Base-by-base conservation (phyloP, 2,113 vertebrate genomes). In the Rhizomys pruinosus region DNA sequence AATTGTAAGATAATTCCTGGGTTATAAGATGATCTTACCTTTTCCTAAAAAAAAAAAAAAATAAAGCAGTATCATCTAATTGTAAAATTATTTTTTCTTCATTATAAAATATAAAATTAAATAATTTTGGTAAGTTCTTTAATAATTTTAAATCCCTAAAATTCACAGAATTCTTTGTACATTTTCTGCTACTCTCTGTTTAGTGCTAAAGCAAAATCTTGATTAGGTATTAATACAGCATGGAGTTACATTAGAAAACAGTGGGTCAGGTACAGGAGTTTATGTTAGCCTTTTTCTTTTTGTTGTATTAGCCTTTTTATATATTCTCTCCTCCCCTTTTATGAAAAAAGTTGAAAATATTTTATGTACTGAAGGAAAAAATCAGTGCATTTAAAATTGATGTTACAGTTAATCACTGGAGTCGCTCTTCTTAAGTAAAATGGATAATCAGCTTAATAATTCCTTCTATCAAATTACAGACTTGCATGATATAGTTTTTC, bases 51-150 rank as follows among this genome's bases (percentile, higher is more conserved):
- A 88, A 81, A 86, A 91, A 96, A 92, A 95, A 76, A 52, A 88
- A 81, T 86, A 91, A 96, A 92, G 66, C 95, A 71, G 64, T 92
- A 85, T 61, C 27, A 95, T 90, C 74, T 96, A 95, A 94, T 97
- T 97, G 95, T 97, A 97, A 97, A 97, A 93, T 88, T 8, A 87
- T 73, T 95, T 82, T 94, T 22, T 63, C 59, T 90, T 87, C 79
- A 78, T 71, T 92, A 93, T 12, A 92, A 80, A 91, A 84, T 87
- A 52, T 72, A 44, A 74, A 91, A 81, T 89, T 85, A 95, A 95
- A 84, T 66, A 66, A 84, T 87, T 66, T 94, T 90, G 73, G n/a
- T 63, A 86, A 61, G 27, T 94, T 93, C 6, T 80, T 93, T 84
- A 66, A 63, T 91, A 93, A 80, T n/a, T 77, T 89, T 61, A 95